Conservation (phyloP, 2,797 vertebrate genomes). For the Acropternis orthonyx region DNA sequence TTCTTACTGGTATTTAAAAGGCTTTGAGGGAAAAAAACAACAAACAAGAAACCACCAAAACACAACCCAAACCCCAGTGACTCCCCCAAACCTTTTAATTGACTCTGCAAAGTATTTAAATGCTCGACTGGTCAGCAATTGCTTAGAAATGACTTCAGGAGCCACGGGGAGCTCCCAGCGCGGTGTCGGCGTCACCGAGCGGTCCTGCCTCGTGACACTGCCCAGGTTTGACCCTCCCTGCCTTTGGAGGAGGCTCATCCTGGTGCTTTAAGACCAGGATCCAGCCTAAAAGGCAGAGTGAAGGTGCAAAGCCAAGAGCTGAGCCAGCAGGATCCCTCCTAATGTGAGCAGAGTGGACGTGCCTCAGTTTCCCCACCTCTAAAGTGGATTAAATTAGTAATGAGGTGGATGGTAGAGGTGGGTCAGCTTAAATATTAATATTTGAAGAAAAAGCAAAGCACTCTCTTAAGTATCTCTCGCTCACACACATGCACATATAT, state of each 20-base stretch:
- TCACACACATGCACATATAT: background rate
- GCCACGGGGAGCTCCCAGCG: background rate
- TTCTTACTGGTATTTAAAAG: constrained; percentile 36
- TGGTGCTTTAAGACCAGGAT: background rate
- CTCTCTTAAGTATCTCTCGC: background rate
- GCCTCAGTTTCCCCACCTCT: constrained; percentile 10
- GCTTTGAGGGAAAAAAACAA: background rate
- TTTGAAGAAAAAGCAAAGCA: background rate
- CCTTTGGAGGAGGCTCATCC: background rate
- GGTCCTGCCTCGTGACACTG: background rate
- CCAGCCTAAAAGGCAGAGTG: background rate
- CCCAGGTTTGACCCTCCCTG: background rate
- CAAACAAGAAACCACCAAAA: too few species aligned
- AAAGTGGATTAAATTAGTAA: background rate
- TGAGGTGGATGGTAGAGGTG: background rate
- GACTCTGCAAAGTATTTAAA: constrained; percentile 40
- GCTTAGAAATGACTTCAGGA: constrained; percentile 49
- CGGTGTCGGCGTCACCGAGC: background rate
- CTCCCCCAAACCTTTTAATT: constrained; percentile 19
- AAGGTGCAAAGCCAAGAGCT: background rate
- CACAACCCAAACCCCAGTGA: background rate
- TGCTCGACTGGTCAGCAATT: constrained; percentile 12
- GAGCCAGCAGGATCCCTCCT: background rate
- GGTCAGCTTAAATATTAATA: background rate
- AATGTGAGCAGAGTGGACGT: rapidly evolving